Evolutionary conservation across 2,888 invertebrate genomes (phyloP).

Genomic region (Trimorus sp.): DNA sequence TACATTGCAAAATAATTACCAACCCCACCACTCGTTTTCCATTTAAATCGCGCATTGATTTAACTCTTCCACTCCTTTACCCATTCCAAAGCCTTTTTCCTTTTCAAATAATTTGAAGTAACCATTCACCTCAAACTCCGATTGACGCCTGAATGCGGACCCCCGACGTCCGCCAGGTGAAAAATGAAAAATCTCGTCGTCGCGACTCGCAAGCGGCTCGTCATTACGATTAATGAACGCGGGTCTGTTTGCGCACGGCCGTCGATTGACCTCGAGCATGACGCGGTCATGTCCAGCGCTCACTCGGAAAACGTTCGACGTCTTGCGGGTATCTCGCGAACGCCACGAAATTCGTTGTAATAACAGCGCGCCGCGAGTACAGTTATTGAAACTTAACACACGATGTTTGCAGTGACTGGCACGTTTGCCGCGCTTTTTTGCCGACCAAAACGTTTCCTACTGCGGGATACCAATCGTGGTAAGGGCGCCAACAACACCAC

Average conservation of each 20-base stretch:
- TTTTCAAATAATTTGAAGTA: no score
- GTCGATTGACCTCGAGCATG: not conserved
- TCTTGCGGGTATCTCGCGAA: not conserved
- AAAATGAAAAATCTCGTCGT: no score
- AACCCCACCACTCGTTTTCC: no score
- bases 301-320: no score
- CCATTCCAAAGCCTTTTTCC: no score
- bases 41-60: no score
- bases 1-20: no score
- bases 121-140: no score
- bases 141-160: no score
- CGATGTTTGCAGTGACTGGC: conserved; percentile 41
- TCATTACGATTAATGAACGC: not conserved
- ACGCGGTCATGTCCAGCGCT: conserved; percentile 5
- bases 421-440: conserved; percentile 29
- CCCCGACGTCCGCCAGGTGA: no score
- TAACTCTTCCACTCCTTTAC: no score
- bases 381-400: conserved; percentile 36
- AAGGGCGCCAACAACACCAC: conserved; percentile 53
- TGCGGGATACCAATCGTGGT: conserved; percentile 39
- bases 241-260: not conserved
- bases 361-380: conserved; percentile 25
- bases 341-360: conserved; percentile 39
- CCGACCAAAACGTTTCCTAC: conserved; percentile 34
- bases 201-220: not conserved